A percentile compares a stretch with the other conserved stretches of the same genome.
Conservation (phyloP, 2,113 vertebrate species). For the Coreoperca whiteheadi region DNA sequence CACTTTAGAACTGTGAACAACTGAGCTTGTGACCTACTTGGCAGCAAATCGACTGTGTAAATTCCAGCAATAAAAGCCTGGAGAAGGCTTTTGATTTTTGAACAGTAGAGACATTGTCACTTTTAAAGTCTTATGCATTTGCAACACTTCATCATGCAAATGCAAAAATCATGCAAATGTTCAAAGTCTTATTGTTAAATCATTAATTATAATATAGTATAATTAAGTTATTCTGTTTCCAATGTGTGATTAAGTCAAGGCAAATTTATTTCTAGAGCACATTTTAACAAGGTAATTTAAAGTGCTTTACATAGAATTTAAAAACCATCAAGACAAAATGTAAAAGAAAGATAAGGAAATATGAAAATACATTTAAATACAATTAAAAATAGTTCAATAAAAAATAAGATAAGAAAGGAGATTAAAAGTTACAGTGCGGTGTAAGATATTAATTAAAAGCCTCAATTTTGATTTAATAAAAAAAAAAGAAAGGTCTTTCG, state of each 20-base stretch:
- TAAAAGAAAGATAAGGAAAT: too few relatives aligned
- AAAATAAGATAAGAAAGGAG: too few relatives aligned
- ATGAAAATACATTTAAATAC: too few relatives aligned
- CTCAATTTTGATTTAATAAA: too few relatives aligned
- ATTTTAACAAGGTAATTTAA: too few relatives aligned
- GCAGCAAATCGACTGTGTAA: conserved; percentile 11
- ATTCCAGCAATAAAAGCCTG: conserved; percentile 19
- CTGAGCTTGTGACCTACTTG: conserved; percentile 52
- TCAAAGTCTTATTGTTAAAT: neutral
- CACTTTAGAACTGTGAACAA: conserved; percentile 60
- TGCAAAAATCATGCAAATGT: neutral
- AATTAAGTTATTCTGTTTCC: neutral
- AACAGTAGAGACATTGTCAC: neutral
- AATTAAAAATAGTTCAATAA: too few relatives aligned
- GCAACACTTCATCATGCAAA: neutral
- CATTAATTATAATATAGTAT: neutral
- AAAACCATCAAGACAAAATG: too few relatives aligned
- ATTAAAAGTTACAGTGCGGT: too few relatives aligned
- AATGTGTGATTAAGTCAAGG: neutral
- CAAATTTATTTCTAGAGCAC: too few relatives aligned
- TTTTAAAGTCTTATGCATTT: neutral
- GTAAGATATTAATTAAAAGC: too few relatives aligned
- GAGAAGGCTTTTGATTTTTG: conserved; percentile 1
- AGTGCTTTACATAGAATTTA: too few relatives aligned
- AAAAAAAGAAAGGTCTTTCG: too few relatives aligned